A percentile compares a stretch with the other conserved stretches of the same genome.
Conservation (phyloP, 2,797 vertebrate genomes). For the Sebastolobus alascanus region DNA sequence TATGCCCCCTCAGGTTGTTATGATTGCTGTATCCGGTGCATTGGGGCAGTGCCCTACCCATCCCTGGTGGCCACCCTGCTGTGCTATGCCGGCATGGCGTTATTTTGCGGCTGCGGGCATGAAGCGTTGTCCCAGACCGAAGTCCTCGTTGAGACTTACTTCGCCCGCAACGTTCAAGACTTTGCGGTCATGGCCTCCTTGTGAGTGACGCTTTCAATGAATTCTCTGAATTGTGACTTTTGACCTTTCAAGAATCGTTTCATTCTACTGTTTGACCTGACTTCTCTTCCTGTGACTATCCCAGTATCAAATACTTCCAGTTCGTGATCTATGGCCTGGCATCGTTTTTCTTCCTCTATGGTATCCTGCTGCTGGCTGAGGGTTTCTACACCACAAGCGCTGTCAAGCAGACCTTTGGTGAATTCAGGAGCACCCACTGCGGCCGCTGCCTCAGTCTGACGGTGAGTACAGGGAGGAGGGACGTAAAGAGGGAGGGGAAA, state of each 20-base stretch:
- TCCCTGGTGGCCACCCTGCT: constrained; percentile 96
- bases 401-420: constrained; percentile 97
- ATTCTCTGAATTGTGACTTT: neutral
- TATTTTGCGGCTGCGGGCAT: constrained; percentile 98
- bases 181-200: constrained; percentile 92
- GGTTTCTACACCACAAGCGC: constrained; percentile 98
- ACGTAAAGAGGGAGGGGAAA: neutral
- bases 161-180: constrained; percentile 95
- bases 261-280: constrained; percentile 29
- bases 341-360: constrained; percentile 98
- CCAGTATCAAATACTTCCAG: constrained; percentile 96
- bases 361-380: constrained; percentile 96
- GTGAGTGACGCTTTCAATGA: constrained; percentile 86
- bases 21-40: constrained; percentile 97
- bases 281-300: constrained; percentile 32
- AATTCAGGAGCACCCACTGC: constrained; percentile 96
- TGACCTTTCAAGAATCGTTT: neutral
- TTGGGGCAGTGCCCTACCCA: constrained; percentile 95
- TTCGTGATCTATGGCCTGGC: constrained; percentile 98
- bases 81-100: constrained; percentile 94
- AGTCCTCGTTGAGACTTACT: constrained; percentile 94
- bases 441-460: constrained; percentile 96
- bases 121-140: constrained; percentile 94
- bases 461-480: constrained; percentile 86
- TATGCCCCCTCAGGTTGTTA: constrained; percentile 94